Evolutionary conservation across 2,888 invertebrate species (phyloP), one percentile per base, ranked within the genome.

Genomic region (Ophion costatus): DNA sequence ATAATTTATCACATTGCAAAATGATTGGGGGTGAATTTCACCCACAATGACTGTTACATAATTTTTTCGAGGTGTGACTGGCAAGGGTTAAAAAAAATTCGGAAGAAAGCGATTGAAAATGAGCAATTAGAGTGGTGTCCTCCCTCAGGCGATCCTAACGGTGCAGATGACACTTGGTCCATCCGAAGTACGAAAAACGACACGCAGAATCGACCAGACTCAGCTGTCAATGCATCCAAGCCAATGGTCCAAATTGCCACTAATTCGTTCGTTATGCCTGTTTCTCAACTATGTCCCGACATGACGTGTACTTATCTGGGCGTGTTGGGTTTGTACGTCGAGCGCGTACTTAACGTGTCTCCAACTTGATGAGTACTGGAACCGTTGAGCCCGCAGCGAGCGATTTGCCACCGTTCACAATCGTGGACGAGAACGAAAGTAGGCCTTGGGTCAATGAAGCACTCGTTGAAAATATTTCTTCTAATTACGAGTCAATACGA

Each of bases 341-440:
- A 9, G 64, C 29, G 17, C 29, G 71, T 56, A n/a, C 20, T 70
- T 51, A 42, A 33, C 38, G n/a, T 20, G 59, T 78, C 59, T 76
- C 20, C 11, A 11, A 69, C 24, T 42, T 24, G 74, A 69, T 81
- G 56, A 56, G 70, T 70, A 51, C 51, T 69, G 51, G 17, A 33
- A 57, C 38, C 59, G 59, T 73, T 45, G 45, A 10, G 45, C 14
- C 45, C 45, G 45, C 45, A 45, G 45, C 45, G 45, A 22, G 22
- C 33, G 71, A 71, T 71, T 57, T 71, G 57, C 57, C 29, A 63
- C 45, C 64, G 45, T 73, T 22, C 20, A 57, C 64, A 6, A 17
- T 22, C 66, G 22, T 7, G 33, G 71, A 73, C n/a, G 74, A 66
- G 22, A 82, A 78, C 59, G 69, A 78, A 78, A 78, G 69, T 78